Evolutionary conservation across 2,797 vertebrate species (phyloP).

Genomic region (Molothrus ater): DNA sequence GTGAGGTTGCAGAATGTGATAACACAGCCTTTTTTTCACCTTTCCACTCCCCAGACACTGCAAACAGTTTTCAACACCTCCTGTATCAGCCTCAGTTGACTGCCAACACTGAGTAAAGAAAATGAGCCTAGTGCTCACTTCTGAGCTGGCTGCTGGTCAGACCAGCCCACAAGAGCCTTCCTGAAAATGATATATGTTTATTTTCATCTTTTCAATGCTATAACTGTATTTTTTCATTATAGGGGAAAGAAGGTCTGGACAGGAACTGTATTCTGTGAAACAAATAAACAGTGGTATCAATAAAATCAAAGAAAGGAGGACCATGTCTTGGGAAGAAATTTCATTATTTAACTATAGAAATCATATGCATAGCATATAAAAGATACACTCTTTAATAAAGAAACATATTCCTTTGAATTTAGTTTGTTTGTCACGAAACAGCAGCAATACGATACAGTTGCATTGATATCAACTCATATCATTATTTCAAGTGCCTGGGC

Average conservation of each 20-base stretch:
- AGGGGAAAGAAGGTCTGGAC: background rate
- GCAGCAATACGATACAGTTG: background rate
- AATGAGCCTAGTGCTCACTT: background rate
- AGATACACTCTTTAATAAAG: background rate
- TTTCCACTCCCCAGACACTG: slow-evolving; percentile 23
- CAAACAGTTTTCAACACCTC: slow-evolving; percentile 53
- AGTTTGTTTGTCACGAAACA: background rate
- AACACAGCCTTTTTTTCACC: slow-evolving; percentile 21
- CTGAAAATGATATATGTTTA: slow-evolving; percentile 34
- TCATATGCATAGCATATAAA: background rate
- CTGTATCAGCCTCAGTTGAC: background rate
- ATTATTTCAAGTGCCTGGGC: background rate
- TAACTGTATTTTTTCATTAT: background rate
- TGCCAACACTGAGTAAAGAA: background rate
- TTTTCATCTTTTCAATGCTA: slow-evolving; percentile 36
- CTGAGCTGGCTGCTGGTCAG: slow-evolving; percentile 62
- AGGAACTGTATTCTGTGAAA: background rate
- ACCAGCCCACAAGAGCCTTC: slow-evolving; percentile 29
- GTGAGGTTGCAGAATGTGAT: slow-evolving; percentile 36
- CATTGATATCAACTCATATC: background rate
- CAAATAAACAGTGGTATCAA: background rate
- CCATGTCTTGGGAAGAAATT: background rate
- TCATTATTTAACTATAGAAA: background rate
- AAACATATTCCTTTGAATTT: background rate
- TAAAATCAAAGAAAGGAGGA: background rate